Conservation (phyloP, 2,888 invertebrate genomes). For the Aporophyla nigra region DNA sequence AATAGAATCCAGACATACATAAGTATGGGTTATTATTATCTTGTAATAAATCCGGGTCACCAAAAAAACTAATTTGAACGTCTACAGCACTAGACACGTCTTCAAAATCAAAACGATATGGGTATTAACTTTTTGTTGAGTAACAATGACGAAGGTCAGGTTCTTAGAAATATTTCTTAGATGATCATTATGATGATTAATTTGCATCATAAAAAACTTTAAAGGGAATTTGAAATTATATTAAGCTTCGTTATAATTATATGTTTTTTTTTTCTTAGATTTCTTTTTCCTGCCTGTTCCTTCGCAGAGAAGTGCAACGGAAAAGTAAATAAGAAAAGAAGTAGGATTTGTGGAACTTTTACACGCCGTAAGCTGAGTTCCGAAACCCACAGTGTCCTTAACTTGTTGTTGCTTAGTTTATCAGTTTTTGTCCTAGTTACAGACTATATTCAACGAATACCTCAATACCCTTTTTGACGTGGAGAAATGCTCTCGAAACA, state of each 20-base stretch:
- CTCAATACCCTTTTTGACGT: no score
- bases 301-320: neutral
- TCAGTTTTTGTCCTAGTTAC: neutral
- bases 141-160: conserved; percentile 13
- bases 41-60: conserved; percentile 4
- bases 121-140: conserved; percentile 16
- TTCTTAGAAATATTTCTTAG: conserved; percentile 11
- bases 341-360: neutral
- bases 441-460: no score
- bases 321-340: neutral
- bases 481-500: no score
- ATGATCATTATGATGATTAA: conserved; percentile 22
- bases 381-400: neutral
- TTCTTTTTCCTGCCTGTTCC: neutral
- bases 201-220: conserved; percentile 3
- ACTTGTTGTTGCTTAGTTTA: neutral
- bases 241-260: neutral
- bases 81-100: conserved; percentile 5
- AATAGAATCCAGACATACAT: neutral
- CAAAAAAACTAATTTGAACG: conserved; percentile 21
- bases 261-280: no score
- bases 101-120: conserved; percentile 25
- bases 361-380: neutral
- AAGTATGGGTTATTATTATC: conserved; percentile 13
- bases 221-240: neutral